Conservation (phyloP, 23 tunicate genomes). For the Clavelina lepadiformis region DNA sequence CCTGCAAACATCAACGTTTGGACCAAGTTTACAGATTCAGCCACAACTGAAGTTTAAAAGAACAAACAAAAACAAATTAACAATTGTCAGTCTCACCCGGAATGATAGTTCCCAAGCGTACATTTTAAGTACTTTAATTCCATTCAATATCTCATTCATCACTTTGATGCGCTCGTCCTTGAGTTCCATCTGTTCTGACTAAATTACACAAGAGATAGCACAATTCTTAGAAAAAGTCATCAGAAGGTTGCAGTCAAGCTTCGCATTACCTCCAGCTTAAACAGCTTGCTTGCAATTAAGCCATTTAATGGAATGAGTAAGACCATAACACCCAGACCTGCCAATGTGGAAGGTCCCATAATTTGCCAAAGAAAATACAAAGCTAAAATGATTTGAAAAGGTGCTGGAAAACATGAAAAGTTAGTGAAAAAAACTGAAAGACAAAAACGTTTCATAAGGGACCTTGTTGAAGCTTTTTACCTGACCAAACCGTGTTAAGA, state of each 20-base stretch:
- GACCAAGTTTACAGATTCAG: too few relatives aligned
- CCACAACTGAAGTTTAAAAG: too few relatives aligned
- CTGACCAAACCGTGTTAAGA: conserved; percentile 28
- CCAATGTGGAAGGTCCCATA: conserved; percentile 67
- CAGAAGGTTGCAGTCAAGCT: too few relatives aligned
- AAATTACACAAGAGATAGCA: conserved; percentile 5
- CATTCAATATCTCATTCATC: conserved; percentile 76
- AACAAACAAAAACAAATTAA: too few relatives aligned
- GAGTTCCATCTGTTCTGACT: conserved; percentile 50
- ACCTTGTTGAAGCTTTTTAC: conserved; percentile 10
- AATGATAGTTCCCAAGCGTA: conserved; percentile 84
- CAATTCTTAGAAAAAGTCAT: too few relatives aligned
- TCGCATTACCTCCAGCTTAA: conserved; percentile 53
- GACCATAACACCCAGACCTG: conserved; percentile 90
- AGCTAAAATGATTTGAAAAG: conserved; percentile 74
- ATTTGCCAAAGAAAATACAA: conserved; percentile 71
- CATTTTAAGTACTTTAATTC: conserved; percentile 69
- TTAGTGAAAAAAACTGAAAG: too few relatives aligned
- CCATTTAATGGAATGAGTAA: conserved; percentile 83
- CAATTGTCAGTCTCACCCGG: too few relatives aligned
- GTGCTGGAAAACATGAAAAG: conserved; percentile 34
- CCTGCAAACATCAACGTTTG: too few relatives aligned
- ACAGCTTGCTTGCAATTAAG: conserved; percentile 64
- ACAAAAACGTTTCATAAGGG: too few relatives aligned
- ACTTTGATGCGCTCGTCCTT: conserved; percentile 69